phyloP scores from a whole-genome alignment of 1,140 invertebrate genomes.

The Macrotrachela quadricornifera region DNA sequence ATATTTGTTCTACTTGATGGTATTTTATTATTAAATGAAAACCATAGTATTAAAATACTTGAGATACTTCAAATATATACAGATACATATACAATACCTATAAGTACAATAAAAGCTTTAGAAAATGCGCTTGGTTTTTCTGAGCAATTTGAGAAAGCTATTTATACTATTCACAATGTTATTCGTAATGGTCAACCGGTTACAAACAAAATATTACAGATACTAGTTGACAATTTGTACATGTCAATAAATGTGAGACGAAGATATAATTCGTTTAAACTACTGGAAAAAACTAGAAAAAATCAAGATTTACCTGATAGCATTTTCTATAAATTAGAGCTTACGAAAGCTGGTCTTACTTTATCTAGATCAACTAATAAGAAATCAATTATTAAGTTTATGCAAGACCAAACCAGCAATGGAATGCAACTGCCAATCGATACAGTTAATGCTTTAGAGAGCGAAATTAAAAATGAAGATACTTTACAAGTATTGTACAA shows the following conservation, averaged over 20 bases:
- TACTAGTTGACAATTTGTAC: background rate
- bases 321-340: no score
- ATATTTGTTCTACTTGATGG: background rate
- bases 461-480: background rate
- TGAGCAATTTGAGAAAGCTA: background rate
- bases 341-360: no score
- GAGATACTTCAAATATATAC: background rate
- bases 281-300: background rate
- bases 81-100: background rate
- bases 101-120: no score
- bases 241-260: background rate
- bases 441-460: background rate
- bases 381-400: no score
- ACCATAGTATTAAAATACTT: background rate
- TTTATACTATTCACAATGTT: background rate
- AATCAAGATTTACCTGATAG: background rate
- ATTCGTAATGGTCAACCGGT: background rate
- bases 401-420: background rate
- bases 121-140: no score
- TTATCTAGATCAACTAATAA: no score
- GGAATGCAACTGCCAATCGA: background rate
- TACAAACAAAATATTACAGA: background rate
- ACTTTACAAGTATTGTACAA: background rate
- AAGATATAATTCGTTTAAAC: background rate
- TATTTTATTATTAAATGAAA: background rate